Percentiles rank a stretch among this genome's conserved stretches.
These are phyloP conservation scores for Penaeus monodon DNA, from an alignment of 2,888 invertebrate species.

Conservation along the genomic window DNA sequence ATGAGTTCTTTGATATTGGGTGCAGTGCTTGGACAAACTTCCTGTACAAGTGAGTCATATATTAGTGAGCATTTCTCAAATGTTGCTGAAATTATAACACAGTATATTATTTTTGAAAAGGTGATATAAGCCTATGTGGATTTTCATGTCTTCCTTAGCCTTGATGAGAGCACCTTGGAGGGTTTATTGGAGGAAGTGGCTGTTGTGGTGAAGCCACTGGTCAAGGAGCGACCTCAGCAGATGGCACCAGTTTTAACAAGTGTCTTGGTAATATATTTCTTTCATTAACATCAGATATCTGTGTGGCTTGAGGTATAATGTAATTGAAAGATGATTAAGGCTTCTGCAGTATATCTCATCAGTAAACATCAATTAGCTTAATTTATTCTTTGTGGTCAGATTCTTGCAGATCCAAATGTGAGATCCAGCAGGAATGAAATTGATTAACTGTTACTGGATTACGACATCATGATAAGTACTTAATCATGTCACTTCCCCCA, in stretches of 20 bases:
- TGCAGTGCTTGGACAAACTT: slow-evolving; percentile 56
- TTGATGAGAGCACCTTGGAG: slow-evolving; percentile 53
- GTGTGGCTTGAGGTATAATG: no score
- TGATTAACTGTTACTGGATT: no score
- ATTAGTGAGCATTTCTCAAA: not conserved
- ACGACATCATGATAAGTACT: no score
- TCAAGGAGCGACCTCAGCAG: slow-evolving; percentile 48
- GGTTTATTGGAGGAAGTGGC: slow-evolving; percentile 55
- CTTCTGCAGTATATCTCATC: no score
- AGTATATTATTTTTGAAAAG: not conserved
- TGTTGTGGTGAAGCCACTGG: slow-evolving; percentile 46
- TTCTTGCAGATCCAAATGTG: no score
- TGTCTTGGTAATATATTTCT: slow-evolving; percentile 31
- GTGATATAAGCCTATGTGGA: not conserved
- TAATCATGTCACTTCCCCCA: slow-evolving; percentile 10
- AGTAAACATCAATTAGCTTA: no score
- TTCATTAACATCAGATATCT: no score
- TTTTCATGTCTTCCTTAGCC: slow-evolving; percentile 12
- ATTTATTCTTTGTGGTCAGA: no score
- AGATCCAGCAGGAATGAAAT: no score
- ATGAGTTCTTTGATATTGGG: slow-evolving; percentile 48
- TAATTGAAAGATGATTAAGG: no score
- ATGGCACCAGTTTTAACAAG: slow-evolving; percentile 54
- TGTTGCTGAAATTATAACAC: not conserved
- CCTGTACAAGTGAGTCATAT: slow-evolving; percentile 33